Conservation (phyloP, 2,113 vertebrate genomes). For the Gnathonemus longibarbis region DNA sequence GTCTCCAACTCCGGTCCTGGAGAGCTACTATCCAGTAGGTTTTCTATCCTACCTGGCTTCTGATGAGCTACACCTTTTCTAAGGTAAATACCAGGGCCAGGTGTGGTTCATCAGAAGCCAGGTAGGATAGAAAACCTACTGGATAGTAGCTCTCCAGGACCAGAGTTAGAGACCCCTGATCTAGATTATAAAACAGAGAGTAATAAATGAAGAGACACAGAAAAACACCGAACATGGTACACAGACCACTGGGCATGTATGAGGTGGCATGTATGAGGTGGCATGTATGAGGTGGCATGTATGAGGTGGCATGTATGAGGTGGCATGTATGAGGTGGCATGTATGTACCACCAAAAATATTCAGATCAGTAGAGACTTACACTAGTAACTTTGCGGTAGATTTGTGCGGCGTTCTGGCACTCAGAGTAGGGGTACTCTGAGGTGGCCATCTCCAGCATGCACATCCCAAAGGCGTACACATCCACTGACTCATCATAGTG, state of each 20-base stretch:
- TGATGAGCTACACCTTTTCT: no score
- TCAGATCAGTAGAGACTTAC: constrained; percentile 58
- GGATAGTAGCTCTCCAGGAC: no score
- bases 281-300: not conserved
- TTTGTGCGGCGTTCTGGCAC: constrained; percentile 89
- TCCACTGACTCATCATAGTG: constrained; percentile 91
- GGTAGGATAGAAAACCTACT: no score
- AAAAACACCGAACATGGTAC: not conserved
- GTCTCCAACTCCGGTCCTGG: no score
- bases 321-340: not conserved
- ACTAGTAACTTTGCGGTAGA: constrained; percentile 95
- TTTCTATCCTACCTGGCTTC: no score
- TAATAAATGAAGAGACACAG: not conserved
- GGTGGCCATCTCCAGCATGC: constrained; percentile 92
- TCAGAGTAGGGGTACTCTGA: constrained; percentile 92
- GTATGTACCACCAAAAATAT: not conserved
- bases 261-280: no score
- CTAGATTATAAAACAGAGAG: not conserved
- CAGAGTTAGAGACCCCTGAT: no score
- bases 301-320: not conserved
- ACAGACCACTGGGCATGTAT: not conserved
- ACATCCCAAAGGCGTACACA: constrained; percentile 92
- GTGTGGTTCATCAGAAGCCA: no score
- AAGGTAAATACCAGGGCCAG: no score
- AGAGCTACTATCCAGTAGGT: no score